These are phyloP conservation scores for Psephotus haematonotus DNA, from an alignment of 2,113 vertebrate species.

Conservation along the genomic window DNA sequence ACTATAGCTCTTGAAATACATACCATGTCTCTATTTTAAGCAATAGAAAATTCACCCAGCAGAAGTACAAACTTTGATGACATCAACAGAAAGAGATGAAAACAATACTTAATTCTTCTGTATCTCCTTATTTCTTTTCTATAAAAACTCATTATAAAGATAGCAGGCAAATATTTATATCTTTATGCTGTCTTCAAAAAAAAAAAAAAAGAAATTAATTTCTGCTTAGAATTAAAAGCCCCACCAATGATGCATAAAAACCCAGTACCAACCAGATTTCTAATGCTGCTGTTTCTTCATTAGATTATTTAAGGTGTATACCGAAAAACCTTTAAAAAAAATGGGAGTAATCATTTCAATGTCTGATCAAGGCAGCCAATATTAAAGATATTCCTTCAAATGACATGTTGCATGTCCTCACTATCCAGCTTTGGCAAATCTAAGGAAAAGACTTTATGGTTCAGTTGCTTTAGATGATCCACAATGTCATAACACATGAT, in stretches of 20 bases:
- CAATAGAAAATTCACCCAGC: neutral
- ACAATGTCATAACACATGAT: neutral
- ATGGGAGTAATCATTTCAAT: neutral
- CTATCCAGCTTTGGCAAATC: neutral
- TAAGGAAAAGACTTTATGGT: neutral
- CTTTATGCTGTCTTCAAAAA: neutral
- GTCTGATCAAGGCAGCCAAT: neutral
- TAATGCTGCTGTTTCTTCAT: neutral
- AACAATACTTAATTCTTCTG: neutral
- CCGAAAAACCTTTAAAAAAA: neutral
- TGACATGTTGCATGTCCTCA: neutral
- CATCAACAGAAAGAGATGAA: neutral
- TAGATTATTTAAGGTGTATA: neutral
- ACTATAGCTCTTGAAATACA: neutral
- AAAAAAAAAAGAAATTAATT: neutral
- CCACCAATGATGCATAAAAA: neutral
- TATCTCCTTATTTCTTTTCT: neutral
- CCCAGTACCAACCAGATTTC: neutral
- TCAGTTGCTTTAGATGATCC: neutral
- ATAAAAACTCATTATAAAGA: neutral
- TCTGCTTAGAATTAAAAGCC: neutral
- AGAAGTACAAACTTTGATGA: neutral
- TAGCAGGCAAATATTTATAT: neutral
- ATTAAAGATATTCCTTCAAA: neutral
- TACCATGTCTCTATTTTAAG: neutral